Evolutionary conservation across 1,140 invertebrate species (phyloP), one percentile per base, ranked within the genome.

Genomic region (Chlorops oryzae): DNA sequence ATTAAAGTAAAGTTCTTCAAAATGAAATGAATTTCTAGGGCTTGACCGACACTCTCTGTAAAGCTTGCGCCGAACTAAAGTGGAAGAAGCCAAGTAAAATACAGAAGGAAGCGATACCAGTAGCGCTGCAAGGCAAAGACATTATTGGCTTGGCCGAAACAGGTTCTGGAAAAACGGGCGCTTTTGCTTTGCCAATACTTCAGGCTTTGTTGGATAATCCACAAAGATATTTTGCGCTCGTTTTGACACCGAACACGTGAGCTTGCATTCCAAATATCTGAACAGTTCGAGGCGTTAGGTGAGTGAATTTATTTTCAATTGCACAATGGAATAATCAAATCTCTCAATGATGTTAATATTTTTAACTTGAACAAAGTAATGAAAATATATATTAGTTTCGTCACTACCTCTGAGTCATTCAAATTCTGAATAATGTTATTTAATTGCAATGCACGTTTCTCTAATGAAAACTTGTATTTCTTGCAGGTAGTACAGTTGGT

Each of bases 61-160:
- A 94, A 77, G 89, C 93, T 1, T 97, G 93, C 76, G 80, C 87
- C 60, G 80, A 87, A 55, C 75, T 98, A 49, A 93, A 96, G 80
- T 99, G 96, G 96, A 90, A 85, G 62, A 72, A 75, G 24, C 96
- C 96, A 3, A 88, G 93, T 6, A 92, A 92, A 75, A 98, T 99
- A 65, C 96, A 99, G 72, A 81, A 78, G 37, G 92, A 98, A 77
- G 80, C 95, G 2, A 90, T 98, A 65, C 95, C 96, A 7, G 67
- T 93, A 13, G 87, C 92, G 3, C 70, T 98, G 24, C 74, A 90
- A 79, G 93, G 93, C 76, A 89, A 88, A 75, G 96, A 99, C 77
- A 81, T 98, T 0, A 97, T 99, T 63, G 96, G 94, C 17, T 74
- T 98, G 42, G 95, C 96, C 2, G 95, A 98, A 77, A 99, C 96